Base-by-base conservation (phyloP, 2,888 invertebrate genomes). In the Iselma pallidipennis region DNA sequence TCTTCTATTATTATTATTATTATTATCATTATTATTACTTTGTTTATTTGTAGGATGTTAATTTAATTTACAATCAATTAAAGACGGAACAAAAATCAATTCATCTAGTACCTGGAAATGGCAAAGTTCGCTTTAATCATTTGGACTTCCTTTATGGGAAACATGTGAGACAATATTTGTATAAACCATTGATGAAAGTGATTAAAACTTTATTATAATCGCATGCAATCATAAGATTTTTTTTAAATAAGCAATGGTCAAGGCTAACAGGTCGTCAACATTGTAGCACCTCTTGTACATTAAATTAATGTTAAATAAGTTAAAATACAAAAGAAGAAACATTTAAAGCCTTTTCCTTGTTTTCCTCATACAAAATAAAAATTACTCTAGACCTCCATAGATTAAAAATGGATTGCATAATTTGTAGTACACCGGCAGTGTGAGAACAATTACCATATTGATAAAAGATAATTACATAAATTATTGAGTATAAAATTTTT, bases 1-100 rank as follows among this genome's bases (percentile, higher is more conserved):
- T 0, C 5, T 19, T 16, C 21, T 21, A 12, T 19, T 29, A 2
- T 42, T 10, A 23, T 5, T 45, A 23, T 23, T 12, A 7, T 10
- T 16, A 19, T 23, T 12, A 12, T 21, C 1, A 19, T 19, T 16
- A 1, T 16, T 9, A 16, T 45, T 12, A n/a, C n/a, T n/a, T n/a
- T n/a, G n/a, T n/a, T n/a, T n/a, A 28, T 48, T 55, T 48, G n/a
- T 28, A 55, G 55, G 55, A 55, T 48, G 55, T 21, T 5, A 21
- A 28, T 4, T 55, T 29, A 12, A 26, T 55, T 12, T 55, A 55
- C n/a, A 16, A 26, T 19, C 28, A 55, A 48, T 48, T 55, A n/a
- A 48, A 19, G 28, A 45, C 28, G 4, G 37, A 28, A 23, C 9
- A 12, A 21, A 55, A 55, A 25, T 28, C 28, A 4, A 48, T 55